Evolutionary conservation across 2,797 vertebrate genomes (phyloP).

Genomic region (Acanthurus tractus): DNA sequence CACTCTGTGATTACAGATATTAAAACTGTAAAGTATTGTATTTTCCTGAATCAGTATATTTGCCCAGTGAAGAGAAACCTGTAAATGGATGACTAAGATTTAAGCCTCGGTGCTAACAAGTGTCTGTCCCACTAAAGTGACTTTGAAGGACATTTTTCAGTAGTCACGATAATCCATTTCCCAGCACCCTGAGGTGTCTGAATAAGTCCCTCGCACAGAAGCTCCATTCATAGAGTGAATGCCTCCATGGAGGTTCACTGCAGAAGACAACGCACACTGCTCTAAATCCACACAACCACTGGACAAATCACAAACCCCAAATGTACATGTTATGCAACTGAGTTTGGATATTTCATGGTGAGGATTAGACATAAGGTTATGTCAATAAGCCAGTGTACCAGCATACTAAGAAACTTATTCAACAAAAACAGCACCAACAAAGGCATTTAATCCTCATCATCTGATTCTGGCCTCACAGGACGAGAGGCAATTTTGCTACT

Average conservation of each 20-base stretch:
- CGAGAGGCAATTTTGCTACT: constrained; percentile 18
- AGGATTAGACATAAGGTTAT: constrained; percentile 34
- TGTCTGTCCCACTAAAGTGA: constrained; percentile 21
- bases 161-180: constrained; percentile 13
- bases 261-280: not conserved
- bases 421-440: constrained; percentile 25
- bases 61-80: constrained; percentile 14
- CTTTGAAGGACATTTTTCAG: constrained; percentile 44
- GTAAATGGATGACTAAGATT: constrained; percentile 36
- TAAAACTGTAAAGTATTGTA: not conserved
- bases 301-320: constrained; percentile 7
- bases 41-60: not conserved
- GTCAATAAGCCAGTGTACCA: constrained; percentile 6
- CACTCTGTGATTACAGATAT: not conserved
- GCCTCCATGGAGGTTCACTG: constrained; percentile 13
- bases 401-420: constrained; percentile 26
- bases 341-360: constrained; percentile 5
- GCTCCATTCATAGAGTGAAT: constrained; percentile 47
- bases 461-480: constrained; percentile 25
- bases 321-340: constrained; percentile 14
- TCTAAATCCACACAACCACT: not conserved
- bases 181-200: constrained; percentile 27
- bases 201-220: constrained; percentile 22
- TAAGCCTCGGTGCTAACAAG: constrained; percentile 41
- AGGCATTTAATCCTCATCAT: constrained; percentile 42